phyloP scores from a whole-genome alignment of 2,888 invertebrate genomes.

The Torymus tubicola region DNA sequence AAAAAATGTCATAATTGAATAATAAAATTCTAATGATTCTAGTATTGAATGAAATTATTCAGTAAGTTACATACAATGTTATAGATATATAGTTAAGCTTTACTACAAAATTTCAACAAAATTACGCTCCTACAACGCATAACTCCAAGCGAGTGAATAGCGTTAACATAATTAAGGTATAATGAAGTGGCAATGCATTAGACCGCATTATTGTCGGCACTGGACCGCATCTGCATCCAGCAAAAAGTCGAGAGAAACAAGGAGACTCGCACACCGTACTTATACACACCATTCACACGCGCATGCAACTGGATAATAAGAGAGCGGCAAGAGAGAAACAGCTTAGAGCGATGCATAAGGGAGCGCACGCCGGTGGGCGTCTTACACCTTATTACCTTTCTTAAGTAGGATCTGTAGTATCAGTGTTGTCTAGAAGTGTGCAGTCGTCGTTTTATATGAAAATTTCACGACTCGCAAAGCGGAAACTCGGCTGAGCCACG shows the following conservation, averaged over 20 bases:
- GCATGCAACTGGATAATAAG: conserved; percentile 7
- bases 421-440: conserved; percentile 36
- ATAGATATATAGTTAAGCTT: too few relatives aligned
- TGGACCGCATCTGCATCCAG: not conserved
- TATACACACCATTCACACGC: not conserved
- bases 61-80: too few relatives aligned
- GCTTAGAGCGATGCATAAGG: conserved; percentile 62
- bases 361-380: conserved; percentile 61
- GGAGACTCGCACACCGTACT: not conserved
- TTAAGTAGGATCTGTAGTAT: conserved; percentile 63
- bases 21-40: too few relatives aligned
- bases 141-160: too few relatives aligned
- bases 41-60: too few relatives aligned
- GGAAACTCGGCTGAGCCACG: conserved; percentile 61
- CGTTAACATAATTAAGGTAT: conserved; percentile 10
- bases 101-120: too few relatives aligned
- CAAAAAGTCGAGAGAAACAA: not conserved
- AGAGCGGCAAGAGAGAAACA: conserved; percentile 39
- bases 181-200: conserved; percentile 10
- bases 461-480: conserved; percentile 70
- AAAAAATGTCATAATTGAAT: too few relatives aligned
- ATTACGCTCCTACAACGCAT: too few relatives aligned
- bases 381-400: conserved; percentile 72
- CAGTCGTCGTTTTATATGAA: conserved; percentile 69
- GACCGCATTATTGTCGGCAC: not conserved